Percentiles rank a stretch among this genome's conserved stretches.
phyloP scores from a whole-genome alignment of 2,113 vertebrate genomes.

The Ginglymostoma cirratum region DNA sequence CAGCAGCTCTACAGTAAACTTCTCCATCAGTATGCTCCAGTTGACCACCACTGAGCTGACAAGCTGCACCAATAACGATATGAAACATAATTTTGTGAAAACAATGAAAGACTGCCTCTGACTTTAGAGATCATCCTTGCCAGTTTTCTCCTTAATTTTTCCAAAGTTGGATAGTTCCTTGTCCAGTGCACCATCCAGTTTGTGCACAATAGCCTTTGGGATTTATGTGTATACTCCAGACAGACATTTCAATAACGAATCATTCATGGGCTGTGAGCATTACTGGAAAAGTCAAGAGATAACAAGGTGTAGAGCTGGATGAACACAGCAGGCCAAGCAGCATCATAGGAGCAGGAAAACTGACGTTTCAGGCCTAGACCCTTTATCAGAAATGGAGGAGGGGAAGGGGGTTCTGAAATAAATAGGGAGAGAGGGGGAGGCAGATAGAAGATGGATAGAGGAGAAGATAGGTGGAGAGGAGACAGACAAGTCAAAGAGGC shows the following conservation, averaged over 20 bases:
- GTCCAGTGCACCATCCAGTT: not conserved
- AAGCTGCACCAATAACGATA: not conserved
- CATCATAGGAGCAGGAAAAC: too few species aligned
- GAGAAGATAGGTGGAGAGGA: too few species aligned
- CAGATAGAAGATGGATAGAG: too few species aligned
- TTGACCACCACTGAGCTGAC: not conserved
- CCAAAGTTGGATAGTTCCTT: not conserved
- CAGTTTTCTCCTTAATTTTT: not conserved
- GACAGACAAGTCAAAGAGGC: too few species aligned
- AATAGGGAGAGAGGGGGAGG: too few species aligned
- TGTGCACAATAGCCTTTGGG: not conserved
- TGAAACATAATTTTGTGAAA: not conserved
- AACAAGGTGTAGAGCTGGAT: too few species aligned
- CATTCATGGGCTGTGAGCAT: too few species aligned
- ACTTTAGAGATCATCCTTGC: not conserved
- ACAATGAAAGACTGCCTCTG: not conserved
- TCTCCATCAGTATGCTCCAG: not conserved
- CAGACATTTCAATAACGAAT: not conserved
- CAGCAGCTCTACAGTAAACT: not conserved
- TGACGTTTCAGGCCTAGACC: too few species aligned
- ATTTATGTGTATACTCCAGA: not conserved
- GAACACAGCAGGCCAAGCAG: too few species aligned
- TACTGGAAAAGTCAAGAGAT: too few species aligned
- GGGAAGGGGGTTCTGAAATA: too few species aligned
- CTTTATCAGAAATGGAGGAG: too few species aligned